Evolutionary conservation across 2,113 vertebrate species (phyloP).

Genomic region (Bagarius yarrelli): DNA sequence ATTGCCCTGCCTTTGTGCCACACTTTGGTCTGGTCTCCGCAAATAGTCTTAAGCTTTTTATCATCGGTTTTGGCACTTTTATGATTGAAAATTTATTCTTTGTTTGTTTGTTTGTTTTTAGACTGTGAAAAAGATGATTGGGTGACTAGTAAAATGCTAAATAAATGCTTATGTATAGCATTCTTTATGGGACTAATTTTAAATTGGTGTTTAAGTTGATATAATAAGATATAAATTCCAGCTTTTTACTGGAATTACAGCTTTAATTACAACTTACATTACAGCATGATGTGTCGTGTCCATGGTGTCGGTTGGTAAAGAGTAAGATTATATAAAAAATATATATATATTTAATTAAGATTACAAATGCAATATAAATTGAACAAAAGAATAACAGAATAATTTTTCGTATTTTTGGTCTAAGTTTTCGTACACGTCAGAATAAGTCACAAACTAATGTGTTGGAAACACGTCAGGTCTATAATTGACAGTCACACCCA

Average conservation of each 20-base stretch:
- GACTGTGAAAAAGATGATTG: conserved; percentile 51
- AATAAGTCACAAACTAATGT: no score
- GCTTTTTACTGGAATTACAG: not conserved
- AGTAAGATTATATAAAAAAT: no score
- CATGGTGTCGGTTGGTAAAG: not conserved
- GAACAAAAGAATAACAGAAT: no score
- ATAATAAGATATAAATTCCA: not conserved
- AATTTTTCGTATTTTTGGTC: no score
- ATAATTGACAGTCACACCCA: no score
- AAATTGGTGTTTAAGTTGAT: conserved; percentile 13
- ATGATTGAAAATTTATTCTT: conserved; percentile 29
- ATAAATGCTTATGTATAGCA: conserved; percentile 42
- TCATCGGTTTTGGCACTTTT: conserved; percentile 30
- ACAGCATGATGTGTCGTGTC: not conserved
- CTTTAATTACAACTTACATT: no score
- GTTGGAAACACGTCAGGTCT: no score
- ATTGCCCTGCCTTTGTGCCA: conserved; percentile 17
- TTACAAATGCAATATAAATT: no score
- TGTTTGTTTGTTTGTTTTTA: conserved; percentile 31
- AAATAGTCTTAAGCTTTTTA: conserved; percentile 26
- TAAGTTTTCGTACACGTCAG: no score
- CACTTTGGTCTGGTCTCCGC: conserved; percentile 8
- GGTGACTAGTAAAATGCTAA: conserved; percentile 29
- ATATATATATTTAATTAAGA: no score
- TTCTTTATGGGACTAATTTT: conserved; percentile 36